Evolutionary conservation across 2,797 vertebrate genomes (phyloP).

Genomic region (Macrochelys suwanniensis): DNA sequence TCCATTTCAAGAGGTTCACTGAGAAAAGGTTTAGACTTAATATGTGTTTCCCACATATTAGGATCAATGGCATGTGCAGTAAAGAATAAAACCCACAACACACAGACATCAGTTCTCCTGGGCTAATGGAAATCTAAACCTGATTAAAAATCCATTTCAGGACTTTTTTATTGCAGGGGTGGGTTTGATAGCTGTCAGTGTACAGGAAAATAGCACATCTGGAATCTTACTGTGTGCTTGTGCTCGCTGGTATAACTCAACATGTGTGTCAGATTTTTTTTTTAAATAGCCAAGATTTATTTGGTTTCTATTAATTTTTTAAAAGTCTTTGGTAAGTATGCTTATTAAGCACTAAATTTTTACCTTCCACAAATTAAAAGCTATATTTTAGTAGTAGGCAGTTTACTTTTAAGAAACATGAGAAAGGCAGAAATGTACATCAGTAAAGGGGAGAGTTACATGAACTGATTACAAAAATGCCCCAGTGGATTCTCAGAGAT

Average conservation of each 20-base stretch:
- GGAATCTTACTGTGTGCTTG: conserved; percentile 80
- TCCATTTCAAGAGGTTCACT: conserved; percentile 56
- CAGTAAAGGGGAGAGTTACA: not conserved
- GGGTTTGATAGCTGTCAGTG: conserved; percentile 82
- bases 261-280: conserved; percentile 70
- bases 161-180: conserved; percentile 77
- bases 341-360: conserved; percentile 76
- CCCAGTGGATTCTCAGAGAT: conserved; percentile 28
- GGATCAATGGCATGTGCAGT: conserved; percentile 69
- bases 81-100: conserved; percentile 78
- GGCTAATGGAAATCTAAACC: conserved; percentile 76
- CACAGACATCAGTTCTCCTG: conserved; percentile 68
- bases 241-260: conserved; percentile 81
- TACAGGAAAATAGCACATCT: conserved; percentile 83
- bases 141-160: conserved; percentile 81
- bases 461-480: not conserved
- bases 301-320: conserved; percentile 80
- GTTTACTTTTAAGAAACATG: conserved; percentile 56
- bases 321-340: conserved; percentile 72
- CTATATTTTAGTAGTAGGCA: conserved; percentile 72
- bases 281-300: conserved; percentile 80
- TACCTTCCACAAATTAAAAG: conserved; percentile 78
- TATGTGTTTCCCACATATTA: conserved; percentile 71
- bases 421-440: conserved; percentile 18
- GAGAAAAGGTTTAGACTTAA: conserved; percentile 67